Evolutionary conservation across 2,113 vertebrate genomes (phyloP).

Genomic region (Noturus placidus): DNA sequence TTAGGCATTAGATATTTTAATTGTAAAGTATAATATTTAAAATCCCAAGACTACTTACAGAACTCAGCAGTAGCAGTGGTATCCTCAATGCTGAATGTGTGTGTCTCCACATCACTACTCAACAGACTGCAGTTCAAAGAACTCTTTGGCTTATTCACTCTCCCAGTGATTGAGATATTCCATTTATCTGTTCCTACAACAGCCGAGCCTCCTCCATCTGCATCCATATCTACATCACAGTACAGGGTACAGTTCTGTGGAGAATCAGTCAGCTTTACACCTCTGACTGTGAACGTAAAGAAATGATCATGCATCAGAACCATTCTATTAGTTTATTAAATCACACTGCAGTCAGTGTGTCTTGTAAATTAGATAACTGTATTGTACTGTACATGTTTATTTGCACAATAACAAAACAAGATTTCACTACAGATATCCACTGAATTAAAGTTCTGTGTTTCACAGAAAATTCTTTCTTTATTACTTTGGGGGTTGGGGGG

Average conservation of each 20-base stretch:
- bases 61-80: background rate
- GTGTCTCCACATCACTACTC: background rate
- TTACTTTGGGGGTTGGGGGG: background rate
- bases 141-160: constrained; percentile 7
- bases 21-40: background rate
- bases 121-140: constrained; percentile 7
- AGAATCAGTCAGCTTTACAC: background rate
- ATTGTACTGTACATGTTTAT: background rate
- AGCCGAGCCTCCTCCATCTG: background rate
- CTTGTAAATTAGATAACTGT: background rate
- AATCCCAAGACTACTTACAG: background rate
- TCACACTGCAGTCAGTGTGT: background rate
- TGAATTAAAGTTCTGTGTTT: background rate
- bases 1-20: background rate
- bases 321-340: background rate
- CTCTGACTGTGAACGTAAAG: constrained; percentile 4
- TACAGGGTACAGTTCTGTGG: constrained; percentile 36
- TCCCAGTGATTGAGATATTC: constrained; percentile 27
- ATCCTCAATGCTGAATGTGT: background rate
- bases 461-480: background rate
- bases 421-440: background rate
- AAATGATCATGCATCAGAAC: background rate
- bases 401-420: background rate
- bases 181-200: constrained; percentile 11
- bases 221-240: constrained; percentile 16